phyloP scores from a whole-genome alignment of 2,888 invertebrate species.

The Choristoneura rosaceana region DNA sequence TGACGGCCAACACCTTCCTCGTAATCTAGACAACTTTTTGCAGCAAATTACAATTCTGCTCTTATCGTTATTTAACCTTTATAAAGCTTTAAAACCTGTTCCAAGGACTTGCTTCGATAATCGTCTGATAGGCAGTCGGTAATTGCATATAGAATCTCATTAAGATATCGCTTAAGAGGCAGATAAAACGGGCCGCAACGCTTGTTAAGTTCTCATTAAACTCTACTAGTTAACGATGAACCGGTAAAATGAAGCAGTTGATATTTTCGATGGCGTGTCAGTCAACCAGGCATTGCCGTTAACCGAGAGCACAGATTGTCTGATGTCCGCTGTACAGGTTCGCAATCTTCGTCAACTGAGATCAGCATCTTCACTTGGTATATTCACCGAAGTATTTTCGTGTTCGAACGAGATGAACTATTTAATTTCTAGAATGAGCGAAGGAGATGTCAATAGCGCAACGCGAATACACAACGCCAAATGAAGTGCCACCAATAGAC shows the following conservation, averaged over 20 bases:
- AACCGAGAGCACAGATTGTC: background rate
- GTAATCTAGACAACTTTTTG: background rate
- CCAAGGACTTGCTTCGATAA: background rate
- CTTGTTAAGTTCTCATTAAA: background rate
- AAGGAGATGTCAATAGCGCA: no score
- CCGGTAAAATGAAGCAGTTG: background rate
- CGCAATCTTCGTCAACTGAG: no score
- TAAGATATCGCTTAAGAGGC: constrained; percentile 10
- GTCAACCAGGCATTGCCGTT: background rate
- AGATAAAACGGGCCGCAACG: background rate
- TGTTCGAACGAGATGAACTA: no score
- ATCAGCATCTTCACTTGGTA: no score
- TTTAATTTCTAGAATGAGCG: no score
- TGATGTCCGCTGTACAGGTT: no score
- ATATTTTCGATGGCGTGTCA: background rate
- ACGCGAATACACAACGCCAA: no score
- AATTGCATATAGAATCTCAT: constrained; percentile 4
- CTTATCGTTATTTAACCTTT: background rate
- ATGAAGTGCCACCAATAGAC: no score
- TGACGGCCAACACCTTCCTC: background rate
- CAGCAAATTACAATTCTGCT: background rate
- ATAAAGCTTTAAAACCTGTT: background rate
- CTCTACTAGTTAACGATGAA: background rate
- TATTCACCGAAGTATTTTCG: no score
- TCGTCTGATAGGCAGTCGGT: background rate